A percentile compares a stretch with the other conserved stretches of the same genome.
These are phyloP conservation scores for Crenichthys baileyi DNA, from an alignment of 2,797 vertebrate species.

Conservation along the genomic window DNA sequence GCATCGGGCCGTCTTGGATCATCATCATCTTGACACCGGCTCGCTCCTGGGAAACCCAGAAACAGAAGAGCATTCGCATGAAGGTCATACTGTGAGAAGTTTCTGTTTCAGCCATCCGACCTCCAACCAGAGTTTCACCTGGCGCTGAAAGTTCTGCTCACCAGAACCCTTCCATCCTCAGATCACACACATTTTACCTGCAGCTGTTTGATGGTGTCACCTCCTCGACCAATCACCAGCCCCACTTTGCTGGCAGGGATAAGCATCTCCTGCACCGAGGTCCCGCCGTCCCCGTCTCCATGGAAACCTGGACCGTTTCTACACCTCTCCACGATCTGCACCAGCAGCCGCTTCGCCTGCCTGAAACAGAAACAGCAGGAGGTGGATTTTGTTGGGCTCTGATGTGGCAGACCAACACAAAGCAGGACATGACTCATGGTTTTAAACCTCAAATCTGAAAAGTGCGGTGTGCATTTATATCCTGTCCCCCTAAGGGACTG, in stretches of 20 bases:
- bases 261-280: conserved; percentile 92
- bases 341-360: conserved; percentile 94
- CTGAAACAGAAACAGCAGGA: conserved; percentile 64
- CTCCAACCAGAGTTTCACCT: no score
- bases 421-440: no score
- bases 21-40: conserved; percentile 99
- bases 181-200: conserved; percentile 80
- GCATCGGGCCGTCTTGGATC: conserved; percentile 96
- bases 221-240: conserved; percentile 96
- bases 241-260: conserved; percentile 98
- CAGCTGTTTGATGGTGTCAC: conserved; percentile 97
- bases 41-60: conserved; percentile 84
- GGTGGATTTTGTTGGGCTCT: no score
- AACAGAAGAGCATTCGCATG: neutral
- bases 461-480: no score
- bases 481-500: no score
- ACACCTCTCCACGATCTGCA: conserved; percentile 97
- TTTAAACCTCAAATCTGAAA: no score
- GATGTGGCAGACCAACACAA: no score
- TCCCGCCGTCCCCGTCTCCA: conserved; percentile 87
- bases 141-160: neutral
- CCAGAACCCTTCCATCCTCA: neutral
- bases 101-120: neutral
- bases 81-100: no score
- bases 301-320: conserved; percentile 96